Conservation (phyloP, 2,113 vertebrate species). For the Athene cunicularia region DNA sequence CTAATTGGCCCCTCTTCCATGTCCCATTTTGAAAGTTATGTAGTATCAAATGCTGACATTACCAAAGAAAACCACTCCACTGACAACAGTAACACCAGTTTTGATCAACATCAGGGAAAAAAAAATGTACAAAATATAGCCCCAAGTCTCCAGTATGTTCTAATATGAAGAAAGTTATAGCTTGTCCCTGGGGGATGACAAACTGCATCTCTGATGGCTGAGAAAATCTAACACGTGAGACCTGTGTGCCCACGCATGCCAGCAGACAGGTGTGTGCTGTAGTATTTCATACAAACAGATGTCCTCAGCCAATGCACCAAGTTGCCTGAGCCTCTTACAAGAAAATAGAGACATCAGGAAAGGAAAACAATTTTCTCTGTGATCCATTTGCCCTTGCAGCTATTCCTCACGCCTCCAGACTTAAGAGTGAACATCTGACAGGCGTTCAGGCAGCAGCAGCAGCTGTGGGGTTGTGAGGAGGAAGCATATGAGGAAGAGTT, state of each 20-base stretch:
- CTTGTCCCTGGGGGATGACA: background rate
- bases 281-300: background rate
- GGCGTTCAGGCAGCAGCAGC: background rate
- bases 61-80: background rate
- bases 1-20: background rate
- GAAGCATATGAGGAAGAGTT: background rate
- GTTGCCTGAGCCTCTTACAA: background rate
- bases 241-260: background rate
- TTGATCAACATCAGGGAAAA: background rate
- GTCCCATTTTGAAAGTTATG: background rate
- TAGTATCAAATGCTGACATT: background rate
- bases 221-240: background rate
- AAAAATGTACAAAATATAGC: background rate
- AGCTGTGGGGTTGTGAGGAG: accelerated
- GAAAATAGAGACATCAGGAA: constrained; percentile 19
- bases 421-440: background rate
- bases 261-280: background rate
- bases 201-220: background rate
- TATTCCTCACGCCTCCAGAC: background rate
- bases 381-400: background rate
- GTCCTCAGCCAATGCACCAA: background rate
- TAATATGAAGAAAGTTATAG: background rate
- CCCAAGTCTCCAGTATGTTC: background rate
- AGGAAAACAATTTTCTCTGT: background rate
- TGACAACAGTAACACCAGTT: background rate